phyloP scores from a whole-genome alignment of 2,888 invertebrate species.

The Lasioglossum leucozonium region DNA sequence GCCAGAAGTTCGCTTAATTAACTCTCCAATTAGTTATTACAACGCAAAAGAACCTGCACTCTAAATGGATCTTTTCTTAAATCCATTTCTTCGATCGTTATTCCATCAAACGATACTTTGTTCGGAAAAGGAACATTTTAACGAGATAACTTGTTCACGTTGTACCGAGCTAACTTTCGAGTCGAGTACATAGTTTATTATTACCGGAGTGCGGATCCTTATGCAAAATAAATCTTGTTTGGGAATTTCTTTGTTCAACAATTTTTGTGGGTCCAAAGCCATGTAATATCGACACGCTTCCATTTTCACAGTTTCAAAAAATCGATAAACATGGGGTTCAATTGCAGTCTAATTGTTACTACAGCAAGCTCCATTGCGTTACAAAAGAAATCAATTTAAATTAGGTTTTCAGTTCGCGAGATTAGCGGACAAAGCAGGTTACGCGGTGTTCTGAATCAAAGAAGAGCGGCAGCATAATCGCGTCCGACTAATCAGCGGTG shows the following conservation, averaged over 20 bases:
- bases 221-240: too few species aligned
- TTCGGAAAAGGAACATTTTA: too few species aligned
- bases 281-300: too few species aligned
- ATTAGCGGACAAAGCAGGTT: neutral
- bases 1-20: neutral
- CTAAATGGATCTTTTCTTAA: neutral
- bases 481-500: neutral
- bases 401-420: neutral
- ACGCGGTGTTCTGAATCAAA: neutral
- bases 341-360: neutral
- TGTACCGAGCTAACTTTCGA: too few species aligned
- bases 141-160: too few species aligned
- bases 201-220: too few species aligned
- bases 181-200: too few species aligned
- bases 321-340: too few species aligned
- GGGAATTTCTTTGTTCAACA: too few species aligned
- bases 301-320: too few species aligned
- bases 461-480: neutral
- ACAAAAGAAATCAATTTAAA: neutral
- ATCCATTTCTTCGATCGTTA: neutral
- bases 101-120: too few species aligned
- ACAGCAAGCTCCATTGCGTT: neutral
- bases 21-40: conserved; percentile 2
- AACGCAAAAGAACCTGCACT: neutral
- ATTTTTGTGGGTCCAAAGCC: too few species aligned